Conservation (phyloP, 2,797 vertebrate genomes). For the Periophthalmus magnuspinnatus region DNA sequence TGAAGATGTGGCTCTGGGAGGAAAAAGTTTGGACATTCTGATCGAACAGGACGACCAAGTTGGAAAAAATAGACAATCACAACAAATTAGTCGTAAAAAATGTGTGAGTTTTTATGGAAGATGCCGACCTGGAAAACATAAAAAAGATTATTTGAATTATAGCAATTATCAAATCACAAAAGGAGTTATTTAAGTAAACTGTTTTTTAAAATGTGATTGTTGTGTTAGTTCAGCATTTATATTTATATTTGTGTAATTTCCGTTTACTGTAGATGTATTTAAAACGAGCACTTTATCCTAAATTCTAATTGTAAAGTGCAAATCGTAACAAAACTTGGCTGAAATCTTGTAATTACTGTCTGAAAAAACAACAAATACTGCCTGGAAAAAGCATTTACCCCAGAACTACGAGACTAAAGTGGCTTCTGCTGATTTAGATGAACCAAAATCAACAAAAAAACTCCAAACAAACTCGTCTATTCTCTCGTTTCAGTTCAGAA, state of each 20-base stretch:
- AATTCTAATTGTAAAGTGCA: background rate
- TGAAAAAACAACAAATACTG: background rate
- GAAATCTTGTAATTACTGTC: too few species aligned
- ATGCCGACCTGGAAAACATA: too few species aligned
- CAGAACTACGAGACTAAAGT: background rate
- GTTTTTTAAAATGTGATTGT: background rate
- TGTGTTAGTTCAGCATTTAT: background rate
- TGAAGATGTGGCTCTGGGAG: too few species aligned
- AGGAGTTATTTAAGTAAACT: background rate
- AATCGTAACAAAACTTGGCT: background rate
- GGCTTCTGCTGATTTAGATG: background rate
- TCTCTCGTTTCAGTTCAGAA: slow-evolving; percentile 73
- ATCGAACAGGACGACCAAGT: too few species aligned
- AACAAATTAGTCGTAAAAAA: background rate
- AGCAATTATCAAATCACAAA: background rate
- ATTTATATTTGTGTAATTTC: background rate
- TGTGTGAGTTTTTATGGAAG: too few species aligned
- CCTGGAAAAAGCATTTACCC: background rate
- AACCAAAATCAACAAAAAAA: background rate
- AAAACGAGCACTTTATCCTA: background rate
- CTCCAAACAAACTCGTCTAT: background rate
- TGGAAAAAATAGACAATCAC: background rate
- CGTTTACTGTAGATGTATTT: background rate
- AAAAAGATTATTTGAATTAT: too few species aligned
- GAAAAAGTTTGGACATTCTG: too few species aligned